A percentile compares a stretch with the other conserved stretches of the same genome.
These are phyloP conservation scores for Trichogramma dendrolimi DNA, from an alignment of 2,888 invertebrate genomes.

Conservation along the genomic window DNA sequence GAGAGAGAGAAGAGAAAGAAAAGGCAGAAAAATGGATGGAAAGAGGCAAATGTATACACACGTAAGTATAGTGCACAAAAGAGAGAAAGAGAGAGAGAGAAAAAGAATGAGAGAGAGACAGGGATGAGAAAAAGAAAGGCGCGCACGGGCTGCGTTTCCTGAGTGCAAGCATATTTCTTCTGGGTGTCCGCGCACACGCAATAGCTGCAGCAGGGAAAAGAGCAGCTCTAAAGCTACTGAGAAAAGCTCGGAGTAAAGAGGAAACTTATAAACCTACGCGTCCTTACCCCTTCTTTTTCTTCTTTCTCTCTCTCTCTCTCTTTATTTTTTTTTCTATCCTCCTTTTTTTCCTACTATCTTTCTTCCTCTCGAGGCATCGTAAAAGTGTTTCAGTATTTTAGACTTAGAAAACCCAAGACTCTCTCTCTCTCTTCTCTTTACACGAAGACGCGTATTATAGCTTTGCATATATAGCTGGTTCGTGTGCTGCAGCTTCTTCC, in stretches of 20 bases:
- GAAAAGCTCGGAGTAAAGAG: constrained; percentile 14
- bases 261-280: constrained; percentile 25
- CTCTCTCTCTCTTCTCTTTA: too few relatives aligned
- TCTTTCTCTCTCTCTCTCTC: too few relatives aligned
- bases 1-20: not conserved
- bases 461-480: too few relatives aligned
- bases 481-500: too few relatives aligned
- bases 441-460: too few relatives aligned
- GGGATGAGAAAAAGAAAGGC: not conserved
- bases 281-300: too few relatives aligned
- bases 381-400: constrained; percentile 30
- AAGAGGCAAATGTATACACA: not conserved
- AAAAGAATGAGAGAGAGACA: constrained; percentile 1
- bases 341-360: too few relatives aligned
- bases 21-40: not conserved
- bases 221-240: not conserved
- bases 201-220: not conserved
- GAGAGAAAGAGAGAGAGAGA: not conserved
- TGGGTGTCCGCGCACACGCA: constrained; percentile 14
- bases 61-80: not conserved
- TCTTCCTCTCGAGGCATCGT: constrained; percentile 9
- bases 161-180: constrained; percentile 30
- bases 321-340: too few relatives aligned
- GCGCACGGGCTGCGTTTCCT: constrained; percentile 15
- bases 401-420: constrained; percentile 20